Base-by-base conservation (phyloP, 1,140 invertebrate genomes). In the Drosophila varians region DNA sequence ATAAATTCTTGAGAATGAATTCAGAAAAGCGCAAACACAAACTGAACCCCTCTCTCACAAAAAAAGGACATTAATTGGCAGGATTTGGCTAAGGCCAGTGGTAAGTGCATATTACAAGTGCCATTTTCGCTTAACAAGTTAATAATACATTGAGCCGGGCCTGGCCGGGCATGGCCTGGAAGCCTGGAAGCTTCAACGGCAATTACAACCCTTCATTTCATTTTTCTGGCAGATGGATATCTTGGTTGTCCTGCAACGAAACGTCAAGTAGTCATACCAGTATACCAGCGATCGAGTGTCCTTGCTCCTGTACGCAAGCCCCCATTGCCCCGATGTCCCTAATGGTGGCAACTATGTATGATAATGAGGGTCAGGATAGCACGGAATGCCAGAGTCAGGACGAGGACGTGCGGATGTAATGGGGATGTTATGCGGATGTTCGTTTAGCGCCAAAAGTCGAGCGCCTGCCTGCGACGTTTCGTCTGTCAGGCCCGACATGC, bases 271-370 rank as follows among this genome's bases (percentile, higher is more conserved):
- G 65, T 45, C 49, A 61, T 42, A 45, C 36, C 53, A 69, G 65
- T 45, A 61, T 42, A 45, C 36, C 53, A 69, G 65, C 62, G 46
- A 73, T 31, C 28, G 28, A 31, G 52, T 86, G 82, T 86, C 82
- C 82, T 86, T 78, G 69, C 31, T 60, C 14, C 66, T 64, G 57
- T 36, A 58, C 54, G 56, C 66, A 76, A 73, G 70, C 28, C 28
- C 28, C 26, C 7, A n/a, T n/a, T n/a, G n/a, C n/a, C n/a, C n/a
- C n/a, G n/a, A 7, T 9, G 26, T 42, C 72, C 73, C 79, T 90
- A 84, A 90, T 79, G 76, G 86, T 89, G 86, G 61, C 78, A 89
- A 80, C 78, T 57, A 62, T 46, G 48, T 77, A 80, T 71, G 80
- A 89, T 90, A 90, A 90, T 90, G 76, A 90, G 86, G 87, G 87